Evolutionary conservation across 2,113 vertebrate genomes (phyloP).

Genomic region (Limanda limanda): DNA sequence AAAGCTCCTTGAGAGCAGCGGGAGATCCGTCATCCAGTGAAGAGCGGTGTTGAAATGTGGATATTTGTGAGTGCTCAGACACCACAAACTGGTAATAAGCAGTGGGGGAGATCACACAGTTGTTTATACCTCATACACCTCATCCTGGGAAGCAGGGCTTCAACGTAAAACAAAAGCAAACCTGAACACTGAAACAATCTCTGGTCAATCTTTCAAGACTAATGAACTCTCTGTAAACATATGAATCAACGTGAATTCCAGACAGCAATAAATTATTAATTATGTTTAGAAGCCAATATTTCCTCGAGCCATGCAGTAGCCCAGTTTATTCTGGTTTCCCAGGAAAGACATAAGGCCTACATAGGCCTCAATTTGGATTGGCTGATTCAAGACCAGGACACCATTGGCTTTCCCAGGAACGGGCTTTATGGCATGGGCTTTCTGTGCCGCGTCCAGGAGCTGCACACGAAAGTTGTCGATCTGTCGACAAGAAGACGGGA

Average conservation of each 20-base stretch:
- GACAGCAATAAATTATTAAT: not conserved
- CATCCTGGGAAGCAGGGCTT: slow-evolving; percentile 17
- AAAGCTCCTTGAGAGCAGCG: slow-evolving; percentile 56
- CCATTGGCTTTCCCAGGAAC: slow-evolving; percentile 78
- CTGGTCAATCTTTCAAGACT: slow-evolving; percentile 10
- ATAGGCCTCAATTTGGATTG: slow-evolving; percentile 83
- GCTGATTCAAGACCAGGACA: slow-evolving; percentile 80
- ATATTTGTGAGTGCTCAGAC: slow-evolving; percentile 60
- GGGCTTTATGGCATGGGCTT: slow-evolving; percentile 68
- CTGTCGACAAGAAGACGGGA: slow-evolving; percentile 70
- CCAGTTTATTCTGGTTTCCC: slow-evolving; percentile 87
- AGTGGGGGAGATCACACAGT: slow-evolving; percentile 20
- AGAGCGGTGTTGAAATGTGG: slow-evolving; percentile 62
- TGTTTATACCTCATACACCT: slow-evolving; percentile 39
- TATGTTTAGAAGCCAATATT: slow-evolving; percentile 84
- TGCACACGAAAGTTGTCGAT: slow-evolving; percentile 80
- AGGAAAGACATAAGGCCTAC: slow-evolving; percentile 84
- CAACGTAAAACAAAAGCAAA: slow-evolving; percentile 4
- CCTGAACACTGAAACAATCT: not conserved
- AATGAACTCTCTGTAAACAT: slow-evolving; percentile 25
- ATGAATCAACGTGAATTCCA: not conserved
- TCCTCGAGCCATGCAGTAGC: slow-evolving; percentile 85
- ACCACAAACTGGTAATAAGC: slow-evolving; percentile 49
- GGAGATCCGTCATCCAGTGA: slow-evolving; percentile 60
- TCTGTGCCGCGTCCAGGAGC: slow-evolving; percentile 77